phyloP scores from a whole-genome alignment of 2,113 vertebrate genomes.

The Cephalopholis sonnerati region DNA sequence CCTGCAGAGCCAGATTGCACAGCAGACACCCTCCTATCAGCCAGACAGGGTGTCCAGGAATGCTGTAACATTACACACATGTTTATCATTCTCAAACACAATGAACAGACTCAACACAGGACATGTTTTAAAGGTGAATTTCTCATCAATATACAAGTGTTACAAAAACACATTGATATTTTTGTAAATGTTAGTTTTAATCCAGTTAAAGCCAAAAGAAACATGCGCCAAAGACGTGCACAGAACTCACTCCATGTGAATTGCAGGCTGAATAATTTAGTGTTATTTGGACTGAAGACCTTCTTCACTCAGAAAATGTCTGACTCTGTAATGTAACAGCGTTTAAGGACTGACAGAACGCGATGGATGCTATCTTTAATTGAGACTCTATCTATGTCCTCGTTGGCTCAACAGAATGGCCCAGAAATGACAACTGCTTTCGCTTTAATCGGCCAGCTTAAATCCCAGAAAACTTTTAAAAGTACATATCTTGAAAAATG shows the following conservation, averaged over 20 bases:
- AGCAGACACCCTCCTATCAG: constrained; percentile 30
- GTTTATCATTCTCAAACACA: constrained; percentile 14
- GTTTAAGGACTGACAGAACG: constrained; percentile 43
- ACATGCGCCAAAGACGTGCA: background rate
- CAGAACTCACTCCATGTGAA: constrained; percentile 19
- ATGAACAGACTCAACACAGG: background rate
- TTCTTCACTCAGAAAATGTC: constrained; percentile 33
- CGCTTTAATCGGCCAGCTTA: background rate
- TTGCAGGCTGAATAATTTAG: constrained; percentile 44
- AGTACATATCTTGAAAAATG: background rate
- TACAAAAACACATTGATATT: background rate
- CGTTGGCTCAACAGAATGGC: constrained; percentile 29
- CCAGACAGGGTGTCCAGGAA: constrained; percentile 41
- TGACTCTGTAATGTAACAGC: constrained; percentile 11
- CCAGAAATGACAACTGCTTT: constrained; percentile 47
- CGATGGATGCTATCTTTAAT: constrained; percentile 46
- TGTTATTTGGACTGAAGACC: constrained; percentile 17
- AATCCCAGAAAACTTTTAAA: constrained; percentile 23
- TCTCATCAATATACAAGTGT: background rate
- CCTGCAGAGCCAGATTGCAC: constrained; percentile 35
- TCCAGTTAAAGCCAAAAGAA: background rate
- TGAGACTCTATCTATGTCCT: constrained; percentile 31
- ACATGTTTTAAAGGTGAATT: background rate
- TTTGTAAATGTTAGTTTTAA: background rate
- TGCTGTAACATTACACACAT: constrained; percentile 7